Evolutionary conservation across 2,113 vertebrate genomes (phyloP), one percentile per base, ranked within the genome.

Genomic region (Tachycineta bicolor): DNA sequence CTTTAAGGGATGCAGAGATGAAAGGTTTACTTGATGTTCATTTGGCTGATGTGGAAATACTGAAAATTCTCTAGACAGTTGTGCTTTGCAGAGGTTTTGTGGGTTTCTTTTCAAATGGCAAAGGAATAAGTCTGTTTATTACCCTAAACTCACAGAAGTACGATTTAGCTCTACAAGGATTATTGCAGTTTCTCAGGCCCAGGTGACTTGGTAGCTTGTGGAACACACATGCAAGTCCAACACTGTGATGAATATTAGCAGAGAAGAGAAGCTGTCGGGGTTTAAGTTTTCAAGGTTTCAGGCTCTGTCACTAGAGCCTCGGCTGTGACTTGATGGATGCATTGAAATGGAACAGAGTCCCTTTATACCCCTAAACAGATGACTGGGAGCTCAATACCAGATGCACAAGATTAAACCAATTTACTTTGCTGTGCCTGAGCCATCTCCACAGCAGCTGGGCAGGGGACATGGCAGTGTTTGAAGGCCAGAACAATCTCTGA

Each of bases 401-500:
- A 85, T 96, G 78, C 78, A 69, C 75, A 67, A 70, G 89, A 80
- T 91, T 91, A 95, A 96, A 91, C 70, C 62, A 65, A 91, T 90
- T 87, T 88, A 65, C 67, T 87, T 74, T 73, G 84, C 55, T 50
- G 55, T 73, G 84, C 68, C 67, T 69, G 59, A 92, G 55, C 87
- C 79, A 74, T 73, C 39, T 24, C 67, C 3, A 2, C 29, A 83
- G 87, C 91, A 93, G 90, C 90, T 93, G 92, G 50, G 20, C 43
- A 65, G 78, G 62, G 25, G 59, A 84, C 53, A 53, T 50, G 58
- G 65, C 77, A 80, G 19, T 26, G 37, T 37, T 44, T n/a, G 59
- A 74, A 81, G 75, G 43, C 55, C 59, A 86, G 55, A 77, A 34
- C 43, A 34, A 28, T 88, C 71, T 89, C 84, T 59, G n/a, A 12